These are phyloP conservation scores for Luidia sarsii DNA, from an alignment of 53 echinoderm and acorn worm genomes.

Conservation along the genomic window DNA sequence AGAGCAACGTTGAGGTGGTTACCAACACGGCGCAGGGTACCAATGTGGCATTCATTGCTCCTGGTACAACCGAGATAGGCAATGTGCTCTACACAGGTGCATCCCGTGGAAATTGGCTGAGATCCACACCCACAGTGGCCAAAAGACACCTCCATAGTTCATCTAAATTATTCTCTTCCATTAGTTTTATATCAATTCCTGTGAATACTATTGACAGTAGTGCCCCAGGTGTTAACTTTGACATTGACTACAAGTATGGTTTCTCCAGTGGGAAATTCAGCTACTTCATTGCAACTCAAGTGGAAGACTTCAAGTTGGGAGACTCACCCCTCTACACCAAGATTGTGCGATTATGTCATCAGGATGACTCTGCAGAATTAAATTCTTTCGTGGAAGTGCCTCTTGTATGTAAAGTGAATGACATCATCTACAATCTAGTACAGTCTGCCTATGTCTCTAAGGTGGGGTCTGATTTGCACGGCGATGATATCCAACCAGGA, in stretches of 20 bases:
- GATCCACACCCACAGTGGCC: conserved; percentile 65
- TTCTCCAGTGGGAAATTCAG: conserved; percentile 76
- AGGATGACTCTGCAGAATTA: conserved; percentile 30
- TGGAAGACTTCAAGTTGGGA: conserved; percentile 25
- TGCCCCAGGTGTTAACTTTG: too few species aligned
- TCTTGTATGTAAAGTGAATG: conserved; percentile 46
- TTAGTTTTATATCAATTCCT: background rate
- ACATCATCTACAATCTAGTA: conserved; percentile 71
- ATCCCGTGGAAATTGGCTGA: conserved; percentile 68
- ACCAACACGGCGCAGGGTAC: conserved; percentile 76
- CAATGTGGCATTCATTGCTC: conserved; percentile 76
- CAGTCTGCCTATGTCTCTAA: conserved; percentile 78
- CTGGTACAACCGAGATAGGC: conserved; percentile 37
- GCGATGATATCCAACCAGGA: background rate
- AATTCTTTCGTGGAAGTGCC: conserved; percentile 89
- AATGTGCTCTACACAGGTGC: conserved; percentile 70
- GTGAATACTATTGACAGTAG: conserved; percentile 21
- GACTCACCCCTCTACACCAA: conserved; percentile 73
- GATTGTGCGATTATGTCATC: conserved; percentile 79
- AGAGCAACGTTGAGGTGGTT: conserved; percentile 62
- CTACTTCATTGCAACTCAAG: conserved; percentile 82
- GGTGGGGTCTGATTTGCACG: conserved; percentile 60
- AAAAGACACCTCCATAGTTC: conserved; percentile 24
- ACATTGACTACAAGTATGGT: conserved; percentile 85
- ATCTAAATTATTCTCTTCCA: background rate